Conservation (phyloP, 2,888 invertebrate genomes). For the Lingula anatina region DNA sequence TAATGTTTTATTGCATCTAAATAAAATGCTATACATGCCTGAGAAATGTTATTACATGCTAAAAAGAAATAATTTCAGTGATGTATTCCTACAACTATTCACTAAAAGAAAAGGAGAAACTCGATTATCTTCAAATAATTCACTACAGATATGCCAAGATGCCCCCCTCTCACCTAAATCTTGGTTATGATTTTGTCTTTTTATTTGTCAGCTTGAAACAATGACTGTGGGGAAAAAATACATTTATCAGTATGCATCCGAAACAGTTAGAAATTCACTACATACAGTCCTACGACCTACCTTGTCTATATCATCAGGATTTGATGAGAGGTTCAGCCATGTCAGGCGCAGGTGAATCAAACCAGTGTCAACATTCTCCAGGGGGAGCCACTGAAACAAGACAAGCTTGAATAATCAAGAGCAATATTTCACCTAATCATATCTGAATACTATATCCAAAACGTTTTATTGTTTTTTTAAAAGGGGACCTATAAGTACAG, state of each 20-base stretch:
- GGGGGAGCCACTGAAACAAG: constrained; percentile 75
- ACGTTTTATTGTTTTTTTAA: neutral
- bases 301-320: constrained; percentile 67
- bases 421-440: neutral
- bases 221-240: too few species aligned
- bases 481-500: neutral
- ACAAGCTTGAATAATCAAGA: neutral
- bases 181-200: too few species aligned
- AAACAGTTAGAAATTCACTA: too few species aligned
- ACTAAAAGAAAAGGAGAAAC: neutral
- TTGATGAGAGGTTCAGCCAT: constrained; percentile 78
- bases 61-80: neutral
- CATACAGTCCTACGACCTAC: constrained; percentile 63
- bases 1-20: too few species aligned
- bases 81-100: neutral
- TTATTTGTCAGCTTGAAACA: too few species aligned
- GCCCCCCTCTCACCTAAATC: too few species aligned
- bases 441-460: neutral
- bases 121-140: too few species aligned
- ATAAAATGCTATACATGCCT: neutral
- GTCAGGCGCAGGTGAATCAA: constrained; percentile 82
- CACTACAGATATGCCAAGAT: too few species aligned
- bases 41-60: neutral
- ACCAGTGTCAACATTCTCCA: constrained; percentile 93
- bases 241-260: too few species aligned